These are phyloP conservation scores for Clarias fuscus DNA, from an alignment of 2,797 vertebrate species.

Conservation along the genomic window DNA sequence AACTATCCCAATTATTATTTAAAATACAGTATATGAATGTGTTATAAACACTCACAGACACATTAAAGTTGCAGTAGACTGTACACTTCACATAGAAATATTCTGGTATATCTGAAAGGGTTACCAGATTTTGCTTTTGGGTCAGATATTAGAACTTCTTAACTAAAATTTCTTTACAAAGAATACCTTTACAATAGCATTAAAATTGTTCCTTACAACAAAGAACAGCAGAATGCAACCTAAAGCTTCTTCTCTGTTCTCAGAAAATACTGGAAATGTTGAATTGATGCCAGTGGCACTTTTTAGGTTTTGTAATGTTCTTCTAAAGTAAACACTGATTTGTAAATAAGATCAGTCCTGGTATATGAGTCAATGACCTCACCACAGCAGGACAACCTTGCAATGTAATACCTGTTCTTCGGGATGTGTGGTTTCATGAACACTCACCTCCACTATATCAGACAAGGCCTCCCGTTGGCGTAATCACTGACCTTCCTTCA, in stretches of 20 bases:
- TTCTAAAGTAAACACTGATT: slow-evolving; percentile 23
- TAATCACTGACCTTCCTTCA: slow-evolving; percentile 12
- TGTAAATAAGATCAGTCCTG: neutral
- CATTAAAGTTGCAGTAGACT: neutral
- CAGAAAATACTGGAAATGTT: neutral
- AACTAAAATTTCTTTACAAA: neutral
- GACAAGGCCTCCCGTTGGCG: neutral
- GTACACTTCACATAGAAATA: neutral
- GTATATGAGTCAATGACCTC: slow-evolving; percentile 3
- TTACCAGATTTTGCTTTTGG: too few species aligned
- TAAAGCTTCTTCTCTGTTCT: neutral
- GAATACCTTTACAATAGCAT: neutral
- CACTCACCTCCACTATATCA: slow-evolving; percentile 8
- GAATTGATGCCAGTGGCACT: neutral
- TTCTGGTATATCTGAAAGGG: neutral
- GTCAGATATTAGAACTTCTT: neutral
- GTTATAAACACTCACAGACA: neutral
- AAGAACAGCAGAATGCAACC: neutral
- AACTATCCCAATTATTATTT: neutral
- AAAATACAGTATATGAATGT: neutral
- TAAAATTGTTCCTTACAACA: neutral
- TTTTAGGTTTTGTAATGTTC: neutral
- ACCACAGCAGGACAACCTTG: neutral
- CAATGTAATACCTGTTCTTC: neutral
- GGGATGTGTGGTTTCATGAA: neutral